These are phyloP conservation scores for Lepilemur ruficaudatus DNA, from an alignment of 2,797 vertebrate genomes.

Conservation along the genomic window DNA sequence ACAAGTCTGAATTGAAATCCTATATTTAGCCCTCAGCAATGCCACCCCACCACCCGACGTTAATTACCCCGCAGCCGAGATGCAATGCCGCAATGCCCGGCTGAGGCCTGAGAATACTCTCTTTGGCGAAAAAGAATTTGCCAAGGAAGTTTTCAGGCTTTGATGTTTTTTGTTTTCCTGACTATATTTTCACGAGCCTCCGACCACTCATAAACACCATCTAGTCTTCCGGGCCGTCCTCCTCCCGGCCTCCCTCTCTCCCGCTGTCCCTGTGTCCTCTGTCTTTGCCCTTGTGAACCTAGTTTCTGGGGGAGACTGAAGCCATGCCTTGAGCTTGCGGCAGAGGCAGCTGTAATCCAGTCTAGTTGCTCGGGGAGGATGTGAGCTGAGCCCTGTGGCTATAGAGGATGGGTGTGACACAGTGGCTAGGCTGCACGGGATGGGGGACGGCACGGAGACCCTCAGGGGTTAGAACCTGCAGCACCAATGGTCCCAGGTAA, in stretches of 20 bases:
- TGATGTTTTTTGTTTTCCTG: neutral
- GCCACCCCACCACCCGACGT: slow-evolving; percentile 59
- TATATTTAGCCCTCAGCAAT: slow-evolving; percentile 27
- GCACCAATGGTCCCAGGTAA: accelerated
- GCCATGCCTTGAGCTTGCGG: accelerated
- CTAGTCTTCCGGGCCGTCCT: neutral
- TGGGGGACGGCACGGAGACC: accelerated
- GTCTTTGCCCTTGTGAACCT: neutral
- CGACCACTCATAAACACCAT: neutral
- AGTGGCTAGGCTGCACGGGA: accelerated
- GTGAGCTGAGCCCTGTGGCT: neutral
- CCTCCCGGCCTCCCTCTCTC: neutral
- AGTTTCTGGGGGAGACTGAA: neutral
- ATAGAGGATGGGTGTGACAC: accelerated
- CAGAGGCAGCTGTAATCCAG: accelerated
- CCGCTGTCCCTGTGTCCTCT: neutral
- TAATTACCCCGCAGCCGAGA: slow-evolving; percentile 57
- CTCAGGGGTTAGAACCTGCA: accelerated
- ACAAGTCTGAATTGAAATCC: slow-evolving; percentile 48
- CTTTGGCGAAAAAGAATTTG: slow-evolving; percentile 49
- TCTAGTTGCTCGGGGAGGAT: accelerated
- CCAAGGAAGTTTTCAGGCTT: neutral
- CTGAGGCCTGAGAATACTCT: slow-evolving; percentile 43
- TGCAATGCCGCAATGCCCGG: slow-evolving; percentile 3
- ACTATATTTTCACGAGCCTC: neutral